These are phyloP conservation scores for Glaucopsyche alexis DNA, from an alignment of 2,888 invertebrate species.

Conservation along the genomic window DNA sequence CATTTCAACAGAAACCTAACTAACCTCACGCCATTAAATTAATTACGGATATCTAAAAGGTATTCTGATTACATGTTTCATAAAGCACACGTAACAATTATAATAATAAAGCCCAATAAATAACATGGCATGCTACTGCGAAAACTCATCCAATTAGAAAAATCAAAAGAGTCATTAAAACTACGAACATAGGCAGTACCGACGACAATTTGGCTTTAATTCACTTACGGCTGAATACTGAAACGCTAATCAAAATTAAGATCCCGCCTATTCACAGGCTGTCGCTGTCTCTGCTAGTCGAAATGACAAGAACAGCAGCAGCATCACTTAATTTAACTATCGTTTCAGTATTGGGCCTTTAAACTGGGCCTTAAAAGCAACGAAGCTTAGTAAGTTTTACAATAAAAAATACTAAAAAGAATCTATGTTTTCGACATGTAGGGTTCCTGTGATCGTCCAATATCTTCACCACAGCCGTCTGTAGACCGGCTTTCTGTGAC, in stretches of 20 bases:
- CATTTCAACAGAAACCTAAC: conserved; percentile 18
- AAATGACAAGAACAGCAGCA: too few species aligned
- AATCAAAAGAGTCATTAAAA: background rate
- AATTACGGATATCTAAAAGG: conserved; percentile 16
- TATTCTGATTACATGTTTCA: conserved; percentile 26
- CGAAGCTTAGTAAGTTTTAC: background rate
- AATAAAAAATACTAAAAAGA: background rate
- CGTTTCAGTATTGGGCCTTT: too few species aligned
- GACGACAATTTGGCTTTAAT: background rate
- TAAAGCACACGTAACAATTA: conserved; percentile 12
- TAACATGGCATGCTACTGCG: background rate
- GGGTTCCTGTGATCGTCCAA: conserved; percentile 74
- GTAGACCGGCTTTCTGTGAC: conserved; percentile 86
- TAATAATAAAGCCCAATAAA: conserved; percentile 17
- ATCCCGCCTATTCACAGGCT: too few species aligned
- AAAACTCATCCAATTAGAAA: conserved; percentile 11
- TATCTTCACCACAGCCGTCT: conserved; percentile 84
- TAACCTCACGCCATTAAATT: conserved; percentile 16
- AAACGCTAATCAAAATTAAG: too few species aligned
- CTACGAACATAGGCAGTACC: background rate
- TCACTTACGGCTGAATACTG: too few species aligned
- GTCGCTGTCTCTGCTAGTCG: too few species aligned
- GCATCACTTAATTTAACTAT: too few species aligned
- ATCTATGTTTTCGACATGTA: conserved; percentile 38
- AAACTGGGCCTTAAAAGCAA: background rate